Evolutionary conservation across 2,797 vertebrate genomes (phyloP).

Genomic region (Poecilia wingei): DNA sequence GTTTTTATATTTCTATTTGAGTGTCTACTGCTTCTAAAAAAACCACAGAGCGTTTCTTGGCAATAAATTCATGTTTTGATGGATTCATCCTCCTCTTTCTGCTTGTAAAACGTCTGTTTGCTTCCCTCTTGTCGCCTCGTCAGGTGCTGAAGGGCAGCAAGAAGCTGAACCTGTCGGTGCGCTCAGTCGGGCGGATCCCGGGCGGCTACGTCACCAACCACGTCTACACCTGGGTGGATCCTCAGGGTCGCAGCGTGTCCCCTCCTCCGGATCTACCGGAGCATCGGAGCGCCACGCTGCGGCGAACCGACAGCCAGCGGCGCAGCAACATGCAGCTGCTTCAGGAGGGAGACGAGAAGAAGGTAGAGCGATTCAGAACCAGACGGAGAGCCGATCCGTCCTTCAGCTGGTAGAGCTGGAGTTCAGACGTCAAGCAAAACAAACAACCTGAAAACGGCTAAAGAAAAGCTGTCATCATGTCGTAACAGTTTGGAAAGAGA

Average conservation of each 20-base stretch:
- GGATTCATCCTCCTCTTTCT: slow-evolving; percentile 2
- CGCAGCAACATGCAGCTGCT: slow-evolving; percentile 93
- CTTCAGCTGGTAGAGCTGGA: not conserved
- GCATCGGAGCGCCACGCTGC: slow-evolving; percentile 83
- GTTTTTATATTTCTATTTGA: too few relatives aligned
- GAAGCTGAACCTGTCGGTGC: slow-evolving; percentile 91
- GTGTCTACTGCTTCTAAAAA: too few relatives aligned
- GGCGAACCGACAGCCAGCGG: slow-evolving; percentile 82
- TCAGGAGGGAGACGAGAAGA: slow-evolving; percentile 94
- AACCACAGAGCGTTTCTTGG: too few relatives aligned
- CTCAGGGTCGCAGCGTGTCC: slow-evolving; percentile 85
- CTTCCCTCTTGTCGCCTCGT: slow-evolving; percentile 58
- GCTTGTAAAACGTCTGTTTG: not conserved
- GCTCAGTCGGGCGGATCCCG: slow-evolving; percentile 91
- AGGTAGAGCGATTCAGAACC: slow-evolving; percentile 78
- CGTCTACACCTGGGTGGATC: slow-evolving; percentile 97
- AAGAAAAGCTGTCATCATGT: too few relatives aligned
- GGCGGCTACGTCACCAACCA: slow-evolving; percentile 96
- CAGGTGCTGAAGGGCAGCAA: slow-evolving; percentile 97
- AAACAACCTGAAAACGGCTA: too few relatives aligned
- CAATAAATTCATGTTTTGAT: not conserved
- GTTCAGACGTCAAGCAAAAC: not conserved
- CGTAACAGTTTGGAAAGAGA: too few relatives aligned
- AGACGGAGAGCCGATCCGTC: too few relatives aligned
- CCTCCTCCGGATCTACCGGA: slow-evolving; percentile 84